Base-by-base conservation (phyloP, 2,888 invertebrate species). In the Diachrysia chrysitis region DNA sequence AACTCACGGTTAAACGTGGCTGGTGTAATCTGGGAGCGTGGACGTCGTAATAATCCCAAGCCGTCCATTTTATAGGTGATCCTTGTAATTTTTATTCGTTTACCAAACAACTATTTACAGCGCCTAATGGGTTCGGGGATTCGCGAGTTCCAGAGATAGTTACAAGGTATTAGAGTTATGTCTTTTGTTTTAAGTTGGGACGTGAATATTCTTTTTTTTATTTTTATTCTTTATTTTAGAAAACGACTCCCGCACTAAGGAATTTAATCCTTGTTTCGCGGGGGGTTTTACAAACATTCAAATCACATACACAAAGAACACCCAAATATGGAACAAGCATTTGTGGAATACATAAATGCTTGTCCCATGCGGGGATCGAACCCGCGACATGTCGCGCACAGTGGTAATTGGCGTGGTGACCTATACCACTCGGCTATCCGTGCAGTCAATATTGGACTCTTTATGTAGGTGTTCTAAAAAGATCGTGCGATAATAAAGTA, bases 1-100 rank as follows among this genome's bases (percentile, higher is more conserved):
- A 94, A 94, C 91, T 95, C 90, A 93, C 90, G 87, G 90, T 95
- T 93, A 94, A 90, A 87, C 89, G 89, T 83, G 85, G 90, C 89
- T 88, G 89, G 87, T 87, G 93, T 94, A 94, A 95, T 94, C 94
- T 93, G 88, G 85, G 85, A 74, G 80, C 88, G 86, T 85, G 88
- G 90, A 90, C 90, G 89, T 78, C 84, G 86, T 89, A 87, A 90
- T 94, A 94, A 94, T 93, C 94, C 92, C 86, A 78, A 85, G 82
- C 73, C 90, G 90, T 89, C 90, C 90, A 86, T 88, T 90, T 84
- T 86, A 85, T 88, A 84, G 85, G 84, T 83, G 83, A 86, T 87
- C 85, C 85, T 86, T 87, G 88, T 89, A 87, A 90, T 90, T 90
- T 92, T 91, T 90, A 88, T 87, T 84, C 80, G 81, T 85, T 86